Evolutionary conservation across 30 jellyfish, hydroid and myxozoan species (phyloP).

Genomic region (Calvadosia cruxmelitensis): DNA sequence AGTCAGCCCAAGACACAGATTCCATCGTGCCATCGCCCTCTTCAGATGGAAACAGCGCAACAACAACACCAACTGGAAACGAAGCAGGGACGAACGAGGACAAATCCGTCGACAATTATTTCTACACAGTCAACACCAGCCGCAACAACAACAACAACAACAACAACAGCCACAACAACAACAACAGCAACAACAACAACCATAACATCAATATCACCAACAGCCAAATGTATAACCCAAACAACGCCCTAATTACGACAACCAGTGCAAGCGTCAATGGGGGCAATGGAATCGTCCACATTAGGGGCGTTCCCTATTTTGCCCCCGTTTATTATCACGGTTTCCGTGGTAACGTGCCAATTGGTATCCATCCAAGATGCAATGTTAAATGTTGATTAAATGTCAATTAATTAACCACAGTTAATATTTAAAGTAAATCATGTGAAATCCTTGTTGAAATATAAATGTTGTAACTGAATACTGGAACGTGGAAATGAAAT

Average conservation of each 20-base stretch:
- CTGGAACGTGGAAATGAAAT: not conserved
- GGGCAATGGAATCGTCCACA: not conserved
- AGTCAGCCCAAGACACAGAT: constrained; percentile 20
- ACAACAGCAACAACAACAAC: too few relatives aligned
- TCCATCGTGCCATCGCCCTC: not conserved
- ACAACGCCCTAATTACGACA: not conserved
- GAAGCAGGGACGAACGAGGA: not conserved
- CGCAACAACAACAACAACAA: too few relatives aligned
- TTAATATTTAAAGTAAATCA: too few relatives aligned
- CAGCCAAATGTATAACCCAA: too few relatives aligned
- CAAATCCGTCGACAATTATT: not conserved
- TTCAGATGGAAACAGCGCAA: not conserved
- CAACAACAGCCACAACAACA: not conserved
- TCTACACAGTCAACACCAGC: too few relatives aligned
- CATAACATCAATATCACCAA: not conserved
- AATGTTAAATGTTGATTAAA: not conserved
- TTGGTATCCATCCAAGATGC: not conserved
- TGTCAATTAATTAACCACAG: not conserved
- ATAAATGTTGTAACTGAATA: too few relatives aligned
- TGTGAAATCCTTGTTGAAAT: not conserved
- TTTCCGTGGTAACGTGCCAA: not conserved
- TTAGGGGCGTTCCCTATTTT: not conserved
- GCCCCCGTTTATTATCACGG: not conserved
- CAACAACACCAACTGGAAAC: constrained; percentile 1
- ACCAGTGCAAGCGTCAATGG: not conserved